Evolutionary conservation across 2,797 vertebrate species (phyloP), one percentile per base, ranked within the genome.

Genomic region (Poecilia gillii): DNA sequence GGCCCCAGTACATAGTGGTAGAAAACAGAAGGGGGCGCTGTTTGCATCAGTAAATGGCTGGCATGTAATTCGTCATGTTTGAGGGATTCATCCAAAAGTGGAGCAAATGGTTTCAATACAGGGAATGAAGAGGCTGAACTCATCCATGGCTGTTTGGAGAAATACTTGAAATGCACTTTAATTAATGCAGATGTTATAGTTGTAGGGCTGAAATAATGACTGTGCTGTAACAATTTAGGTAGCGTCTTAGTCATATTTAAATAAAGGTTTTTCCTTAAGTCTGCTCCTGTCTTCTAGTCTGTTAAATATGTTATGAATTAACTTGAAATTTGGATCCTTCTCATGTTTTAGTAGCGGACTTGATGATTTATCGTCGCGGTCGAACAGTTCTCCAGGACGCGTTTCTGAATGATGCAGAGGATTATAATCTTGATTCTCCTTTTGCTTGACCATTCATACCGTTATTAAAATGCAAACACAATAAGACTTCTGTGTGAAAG

Each of bases 121-220:
- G 36, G 33, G 20, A 41, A 68, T 25, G 31, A 64, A 23, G 62
- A 73, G 18, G 47, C 51, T n/a, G 51, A 51, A 73, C 28, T 13
- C 4, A 1, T 33, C 47, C 57, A 31, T 39, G 18, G 74, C 6
- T 41, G 39, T 79, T 77, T 25, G 70, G 33, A 47, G n/a, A n/a
- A 82, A 83, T 55, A 79, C 72, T 79, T 77, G 73, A 89, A 83
- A 87, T 79, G 90, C 90, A 92, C 92, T 91, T 92, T 89, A 82
- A 55, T 43, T 4, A 64, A 59, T 74, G 31, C 5, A 20, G 36
- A 64, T 6, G 46, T 36, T 64, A 0, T 7, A 49, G 46, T 11
- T 80, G 43, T 64, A n/a, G 82, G 45, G 33, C 11, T 33, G 18
- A 36, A 51, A 33, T 73, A 1, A 73, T 73, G 18, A 31, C 51